These are phyloP conservation scores for Diuraphis noxia DNA, from an alignment of 1,140 invertebrate species.

Conservation along the genomic window DNA sequence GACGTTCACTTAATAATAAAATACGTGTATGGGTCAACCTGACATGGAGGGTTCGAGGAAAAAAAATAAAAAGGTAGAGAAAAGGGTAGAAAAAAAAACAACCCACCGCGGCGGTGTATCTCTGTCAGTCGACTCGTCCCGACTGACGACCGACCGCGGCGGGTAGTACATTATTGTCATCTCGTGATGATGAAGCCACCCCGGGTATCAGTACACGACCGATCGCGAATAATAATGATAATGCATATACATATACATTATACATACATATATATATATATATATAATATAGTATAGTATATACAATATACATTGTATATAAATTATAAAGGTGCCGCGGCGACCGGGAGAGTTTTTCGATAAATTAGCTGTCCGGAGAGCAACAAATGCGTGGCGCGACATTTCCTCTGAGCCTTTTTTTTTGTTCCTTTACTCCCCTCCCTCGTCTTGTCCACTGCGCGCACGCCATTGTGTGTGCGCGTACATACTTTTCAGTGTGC, in stretches of 20 bases:
- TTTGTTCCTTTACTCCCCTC: background rate
- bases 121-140: background rate
- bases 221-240: background rate
- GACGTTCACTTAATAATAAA: slow-evolving; percentile 8
- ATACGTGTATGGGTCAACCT: background rate
- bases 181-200: background rate
- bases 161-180: background rate
- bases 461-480: background rate
- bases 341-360: background rate
- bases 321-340: background rate
- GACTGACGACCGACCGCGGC: background rate
- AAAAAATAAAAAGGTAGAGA: background rate
- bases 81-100: background rate
- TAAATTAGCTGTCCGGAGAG: slow-evolving; percentile 6
- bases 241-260: no score
- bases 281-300: no score
- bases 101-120: background rate
- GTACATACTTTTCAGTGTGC: background rate
- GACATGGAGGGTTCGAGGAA: no score
- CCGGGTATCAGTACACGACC: background rate
- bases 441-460: no score
- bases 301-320: no score
- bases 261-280: no score
- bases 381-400: slow-evolving; percentile 14
- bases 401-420: background rate